Evolutionary conservation across 2,888 invertebrate species (phyloP), one percentile per base, ranked within the genome.

Genomic region (Lissonota sp.): DNA sequence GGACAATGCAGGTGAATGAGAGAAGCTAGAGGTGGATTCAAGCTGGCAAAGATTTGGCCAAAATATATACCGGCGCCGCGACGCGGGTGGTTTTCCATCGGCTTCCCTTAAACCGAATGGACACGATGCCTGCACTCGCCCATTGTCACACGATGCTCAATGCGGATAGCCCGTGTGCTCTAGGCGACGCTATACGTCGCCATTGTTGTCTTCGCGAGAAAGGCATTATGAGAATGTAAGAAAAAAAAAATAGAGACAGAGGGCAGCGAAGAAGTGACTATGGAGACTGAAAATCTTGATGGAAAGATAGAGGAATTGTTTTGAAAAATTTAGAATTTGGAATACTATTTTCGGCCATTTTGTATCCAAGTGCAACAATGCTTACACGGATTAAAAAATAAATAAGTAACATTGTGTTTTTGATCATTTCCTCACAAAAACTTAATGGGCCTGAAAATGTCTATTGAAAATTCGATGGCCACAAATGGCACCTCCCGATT

Each of bases 71-170:
- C 81, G 84, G 84, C 84, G 84, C 84, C 83, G 75, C 86, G 67
- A 87, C 84, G 86, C 87, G 88, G 88, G 88, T 88, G 89, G 88
- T 74, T 85, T 80, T 76, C 62, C 62, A 75, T 71, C 57, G 76
- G 49, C 55, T 74, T 42, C 26, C n/a, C 71, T 71, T 44, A 55
- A 49, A 62, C 46, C 39, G 66, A 26, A 74, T 74, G 67, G 26
- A 60, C 14, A 60, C n/a, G 39, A 51, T 40, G 37, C 55, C 64
- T 66, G 73, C 58, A 81, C 64, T 80, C 44, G 46, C 39, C 83
- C 83, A 86, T 86, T 86, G 86, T 87, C 70, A 57, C 44, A 26
- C 53, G 67, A 82, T 81, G 79, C 79, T 79, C 26, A 26, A 26
- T 26, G 80, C 80, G 53, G 77, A 82, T 49, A 74, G 49, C 49